Percentiles rank a stretch among this genome's conserved stretches.
These are phyloP conservation scores for Cynoglossus semilaevis DNA, from an alignment of 2,113 vertebrate genomes.

Conservation along the genomic window DNA sequence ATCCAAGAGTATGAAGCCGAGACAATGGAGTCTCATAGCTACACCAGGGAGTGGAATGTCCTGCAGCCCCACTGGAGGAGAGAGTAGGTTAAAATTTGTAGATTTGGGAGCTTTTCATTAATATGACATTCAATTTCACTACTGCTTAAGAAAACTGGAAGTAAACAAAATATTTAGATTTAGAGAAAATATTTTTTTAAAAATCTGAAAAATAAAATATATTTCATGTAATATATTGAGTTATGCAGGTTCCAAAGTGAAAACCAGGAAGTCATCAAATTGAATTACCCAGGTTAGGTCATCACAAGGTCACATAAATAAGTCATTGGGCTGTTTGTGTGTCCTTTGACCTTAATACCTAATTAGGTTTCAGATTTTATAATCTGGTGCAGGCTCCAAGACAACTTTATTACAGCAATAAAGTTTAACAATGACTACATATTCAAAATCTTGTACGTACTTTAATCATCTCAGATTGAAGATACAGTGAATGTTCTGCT, in stretches of 20 bases:
- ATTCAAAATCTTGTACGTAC: constrained; percentile 47
- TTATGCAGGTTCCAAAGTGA: no score
- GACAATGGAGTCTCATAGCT: constrained; percentile 3
- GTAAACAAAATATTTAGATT: no score
- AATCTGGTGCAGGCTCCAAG: constrained; percentile 51
- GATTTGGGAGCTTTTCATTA: no score
- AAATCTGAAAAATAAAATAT: no score
- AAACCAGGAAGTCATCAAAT: no score
- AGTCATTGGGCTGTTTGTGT: constrained; percentile 17
- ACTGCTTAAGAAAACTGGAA: no score
- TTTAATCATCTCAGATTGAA: constrained; percentile 66
- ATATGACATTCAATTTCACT: no score
- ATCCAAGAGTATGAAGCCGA: constrained; percentile 17
- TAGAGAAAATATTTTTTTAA: no score
- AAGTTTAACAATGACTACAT: constrained; percentile 57
- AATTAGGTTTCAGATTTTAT: constrained; percentile 40
- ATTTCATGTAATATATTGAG: no score
- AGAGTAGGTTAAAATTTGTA: no score
- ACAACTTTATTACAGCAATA: constrained; percentile 36
- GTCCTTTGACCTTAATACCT: constrained; percentile 50
- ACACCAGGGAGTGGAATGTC: constrained; percentile 12
- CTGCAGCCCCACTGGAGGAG: no score
- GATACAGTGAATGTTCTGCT: constrained; percentile 40
- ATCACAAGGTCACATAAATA: constrained; percentile 22
- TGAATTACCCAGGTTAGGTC: no score